Evolutionary conservation across 1,140 invertebrate species (phyloP).

Genomic region (Drosophila nigrodunni): DNA sequence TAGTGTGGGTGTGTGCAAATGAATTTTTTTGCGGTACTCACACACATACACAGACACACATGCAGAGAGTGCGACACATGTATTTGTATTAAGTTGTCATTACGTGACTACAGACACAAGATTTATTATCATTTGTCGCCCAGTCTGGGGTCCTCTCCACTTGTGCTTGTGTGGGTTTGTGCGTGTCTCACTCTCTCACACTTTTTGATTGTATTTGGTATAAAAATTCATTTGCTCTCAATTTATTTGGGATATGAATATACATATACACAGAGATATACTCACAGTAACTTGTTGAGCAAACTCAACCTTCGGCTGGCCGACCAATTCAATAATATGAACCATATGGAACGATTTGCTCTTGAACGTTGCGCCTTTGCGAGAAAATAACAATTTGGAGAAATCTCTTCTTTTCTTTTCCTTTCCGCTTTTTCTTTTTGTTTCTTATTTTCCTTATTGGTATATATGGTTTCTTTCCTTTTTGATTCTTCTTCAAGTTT

Average conservation of each 20-base stretch:
- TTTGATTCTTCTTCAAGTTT: constrained; percentile 27
- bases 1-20: constrained; percentile 54
- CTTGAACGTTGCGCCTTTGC: constrained; percentile 78
- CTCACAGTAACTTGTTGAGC: constrained; percentile 85
- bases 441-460: constrained; percentile 29
- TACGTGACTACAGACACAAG: constrained; percentile 84
- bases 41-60: constrained; percentile 25
- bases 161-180: constrained; percentile 16
- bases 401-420: constrained; percentile 32
- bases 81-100: constrained; percentile 84
- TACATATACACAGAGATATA: constrained; percentile 44
- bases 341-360: constrained; percentile 85
- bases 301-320: constrained; percentile 85
- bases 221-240: constrained; percentile 63
- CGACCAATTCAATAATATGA: constrained; percentile 85
- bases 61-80: constrained; percentile 57
- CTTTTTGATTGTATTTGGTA: constrained; percentile 23
- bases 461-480: constrained; percentile 19
- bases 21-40: constrained; percentile 36
- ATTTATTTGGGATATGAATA: constrained; percentile 19
- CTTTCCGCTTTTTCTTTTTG: constrained; percentile 28
- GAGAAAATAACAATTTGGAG: constrained; percentile 67
- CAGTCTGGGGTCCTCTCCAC: constrained; percentile 18
- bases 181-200: neutral
- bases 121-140: constrained; percentile 81